Evolutionary conservation across 2,797 vertebrate species (phyloP).

Genomic region (Eulemur rubriventer): DNA sequence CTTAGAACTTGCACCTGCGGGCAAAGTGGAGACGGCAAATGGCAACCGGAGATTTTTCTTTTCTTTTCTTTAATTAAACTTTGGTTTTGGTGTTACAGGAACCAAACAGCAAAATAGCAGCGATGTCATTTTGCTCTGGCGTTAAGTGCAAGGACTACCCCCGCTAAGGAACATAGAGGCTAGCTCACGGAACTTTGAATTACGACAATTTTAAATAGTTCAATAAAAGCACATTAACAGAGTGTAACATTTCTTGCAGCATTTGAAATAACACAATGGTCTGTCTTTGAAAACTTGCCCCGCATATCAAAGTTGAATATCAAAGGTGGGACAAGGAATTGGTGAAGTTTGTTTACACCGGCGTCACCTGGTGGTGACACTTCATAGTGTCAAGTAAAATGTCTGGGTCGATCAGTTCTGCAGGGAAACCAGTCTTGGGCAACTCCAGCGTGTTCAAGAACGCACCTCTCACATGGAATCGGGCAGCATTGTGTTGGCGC

Average conservation of each 20-base stretch:
- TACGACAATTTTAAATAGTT: not conserved
- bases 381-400: not conserved
- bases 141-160: not conserved
- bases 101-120: not conserved
- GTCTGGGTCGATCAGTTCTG: not conserved
- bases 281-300: not conserved
- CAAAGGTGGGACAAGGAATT: not conserved
- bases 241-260: not conserved
- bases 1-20: not conserved
- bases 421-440: not conserved
- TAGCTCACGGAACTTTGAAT: not conserved
- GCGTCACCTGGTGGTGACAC: not conserved
- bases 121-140: accelerated
- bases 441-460: not conserved
- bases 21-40: not conserved
- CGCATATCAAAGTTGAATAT: too few species aligned
- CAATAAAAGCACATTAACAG: not conserved
- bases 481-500: too few species aligned
- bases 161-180: not conserved
- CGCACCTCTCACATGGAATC: accelerated
- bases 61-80: not conserved
- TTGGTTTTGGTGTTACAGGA: not conserved
- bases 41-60: not conserved
- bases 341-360: not conserved
- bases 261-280: not conserved